These are phyloP conservation scores for Cuniculus paca DNA, from an alignment of 2,797 vertebrate species.

Conservation along the genomic window DNA sequence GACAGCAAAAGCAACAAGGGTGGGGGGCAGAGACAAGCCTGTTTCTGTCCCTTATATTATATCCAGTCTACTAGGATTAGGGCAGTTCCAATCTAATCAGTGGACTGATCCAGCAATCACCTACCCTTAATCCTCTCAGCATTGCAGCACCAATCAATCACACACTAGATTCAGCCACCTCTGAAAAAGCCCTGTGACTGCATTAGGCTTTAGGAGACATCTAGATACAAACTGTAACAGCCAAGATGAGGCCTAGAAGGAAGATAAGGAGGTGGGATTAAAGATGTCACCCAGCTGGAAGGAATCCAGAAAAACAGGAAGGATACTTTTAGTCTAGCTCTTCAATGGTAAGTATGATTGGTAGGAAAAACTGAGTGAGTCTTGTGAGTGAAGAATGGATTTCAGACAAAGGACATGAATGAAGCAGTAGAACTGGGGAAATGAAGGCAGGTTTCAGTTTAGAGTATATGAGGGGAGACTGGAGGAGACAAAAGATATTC, in stretches of 20 bases:
- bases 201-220: background rate
- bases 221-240: background rate
- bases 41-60: background rate
- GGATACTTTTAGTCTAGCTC: background rate
- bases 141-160: background rate
- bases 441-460: constrained; percentile 2
- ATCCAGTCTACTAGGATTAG: background rate
- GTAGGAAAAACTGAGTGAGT: background rate
- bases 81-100: background rate
- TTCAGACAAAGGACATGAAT: background rate
- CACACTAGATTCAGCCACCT: background rate
- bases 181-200: background rate
- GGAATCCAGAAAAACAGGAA: background rate
- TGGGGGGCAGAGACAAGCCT: too few relatives aligned
- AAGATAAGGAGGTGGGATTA: background rate
- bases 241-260: background rate
- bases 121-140: background rate
- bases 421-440: constrained; percentile 8
- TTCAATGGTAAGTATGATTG: background rate
- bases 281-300: background rate
- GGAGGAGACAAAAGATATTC: background rate
- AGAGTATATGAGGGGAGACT: background rate
- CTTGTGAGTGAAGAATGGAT: background rate
- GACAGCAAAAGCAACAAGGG: background rate
- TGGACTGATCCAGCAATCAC: background rate